Percentiles rank a stretch among this genome's conserved stretches.
Conservation (phyloP, 1,140 invertebrate genomes). For the Aphelenchoides fujianensis region DNA sequence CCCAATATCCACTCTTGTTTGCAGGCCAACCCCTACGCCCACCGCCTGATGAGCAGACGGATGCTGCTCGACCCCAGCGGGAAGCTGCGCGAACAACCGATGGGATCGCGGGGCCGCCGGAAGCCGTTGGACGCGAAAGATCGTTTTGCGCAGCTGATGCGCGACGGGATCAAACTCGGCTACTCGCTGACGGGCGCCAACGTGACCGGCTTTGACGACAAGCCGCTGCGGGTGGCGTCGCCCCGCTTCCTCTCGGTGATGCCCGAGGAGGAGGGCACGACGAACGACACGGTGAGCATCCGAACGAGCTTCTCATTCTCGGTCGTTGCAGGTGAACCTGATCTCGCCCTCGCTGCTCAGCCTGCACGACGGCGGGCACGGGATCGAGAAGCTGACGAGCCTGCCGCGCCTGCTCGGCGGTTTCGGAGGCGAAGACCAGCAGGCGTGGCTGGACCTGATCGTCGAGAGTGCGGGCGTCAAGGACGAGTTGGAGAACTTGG, state of each 20-base stretch:
- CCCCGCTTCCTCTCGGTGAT: conserved; percentile 48
- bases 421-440: conserved; percentile 27
- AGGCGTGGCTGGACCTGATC: conserved; percentile 33
- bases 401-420: conserved; percentile 25
- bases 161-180: conserved; percentile 42
- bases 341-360: conserved; percentile 32
- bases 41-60: not conserved
- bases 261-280: conserved; percentile 23
- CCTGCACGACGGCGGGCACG: conserved; percentile 24
- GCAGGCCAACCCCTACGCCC: not conserved
- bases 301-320: too few species aligned
- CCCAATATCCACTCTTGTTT: too few species aligned
- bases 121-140: not conserved
- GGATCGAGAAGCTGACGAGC: conserved; percentile 26
- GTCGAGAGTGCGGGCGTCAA: conserved; percentile 33
- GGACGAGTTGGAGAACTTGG: conserved; percentile 32
- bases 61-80: not conserved
- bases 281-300: conserved; percentile 29
- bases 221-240: conserved; percentile 51
- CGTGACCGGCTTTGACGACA: conserved; percentile 43
- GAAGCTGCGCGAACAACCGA: not conserved
- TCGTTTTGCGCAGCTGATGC: conserved; percentile 23
- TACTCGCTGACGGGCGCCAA: conserved; percentile 37
- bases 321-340: conserved; percentile 24
- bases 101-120: not conserved